Base-by-base conservation (phyloP, 2,113 vertebrate genomes). In the Paradisaea rubra region DNA sequence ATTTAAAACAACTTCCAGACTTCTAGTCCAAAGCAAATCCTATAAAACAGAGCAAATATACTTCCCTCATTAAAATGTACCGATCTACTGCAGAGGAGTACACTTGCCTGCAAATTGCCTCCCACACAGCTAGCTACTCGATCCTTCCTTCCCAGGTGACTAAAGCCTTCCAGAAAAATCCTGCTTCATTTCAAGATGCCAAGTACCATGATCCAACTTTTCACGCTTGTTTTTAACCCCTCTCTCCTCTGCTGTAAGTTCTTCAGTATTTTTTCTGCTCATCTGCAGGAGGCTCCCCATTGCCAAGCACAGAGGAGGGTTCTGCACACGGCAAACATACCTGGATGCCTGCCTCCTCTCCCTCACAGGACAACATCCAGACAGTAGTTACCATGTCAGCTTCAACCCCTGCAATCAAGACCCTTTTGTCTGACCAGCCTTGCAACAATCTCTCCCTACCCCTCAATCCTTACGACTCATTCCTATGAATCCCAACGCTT, bases 91-190 rank as follows among this genome's bases (percentile, higher is more conserved):
- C 95, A 96, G 95, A 97, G 95, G 96, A 97, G 96, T 95, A 94
- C 82, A 88, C 90, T 97, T 95, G 95, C 91, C 94, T 97, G 94
- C 85, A 97, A 97, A 95, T 97, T 96, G 94, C 96, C 95, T 97
- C 96, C 96, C 79, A 96, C 96, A 73, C 86, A 96, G 81, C 91
- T 60, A 95, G 85, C 91, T 91, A 90, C 86, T 89, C 76, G 6
- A 95, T 95, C 89, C 82, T 96, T 93, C 91, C 83, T 93, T 93
- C 91, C 91, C 94, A 95, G 96, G 93, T 96, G 96, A 96, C 95
- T 96, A 96, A 96, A 95, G 87, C 82, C 79, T 97, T 96, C 95
- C 95, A 96, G 94, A 97, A 95, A 96, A 97, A 95, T 96, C 95
- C 60, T 93, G 60, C 70, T 95, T 86, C 81, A 56, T 82, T 96